phyloP scores from a whole-genome alignment of 2,797 vertebrate genomes.

The Parambassis ranga region DNA sequence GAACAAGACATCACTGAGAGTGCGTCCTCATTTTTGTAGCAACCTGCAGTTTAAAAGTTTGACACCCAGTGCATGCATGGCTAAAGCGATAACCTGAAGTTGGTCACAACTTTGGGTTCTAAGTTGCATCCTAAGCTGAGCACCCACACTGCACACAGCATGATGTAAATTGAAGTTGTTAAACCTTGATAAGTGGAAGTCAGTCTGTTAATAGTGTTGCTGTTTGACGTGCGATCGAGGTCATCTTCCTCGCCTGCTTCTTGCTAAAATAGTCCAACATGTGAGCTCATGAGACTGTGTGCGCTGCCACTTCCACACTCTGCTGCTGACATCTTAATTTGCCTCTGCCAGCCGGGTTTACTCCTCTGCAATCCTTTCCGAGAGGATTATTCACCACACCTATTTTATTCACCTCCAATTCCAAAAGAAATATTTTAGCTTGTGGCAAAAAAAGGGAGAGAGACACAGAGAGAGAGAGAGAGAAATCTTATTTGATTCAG shows the following conservation, averaged over 20 bases:
- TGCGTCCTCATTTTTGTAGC: too few relatives aligned
- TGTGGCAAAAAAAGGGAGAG: conserved; percentile 24
- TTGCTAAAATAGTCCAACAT: conserved; percentile 17
- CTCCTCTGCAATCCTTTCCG: conserved; percentile 33
- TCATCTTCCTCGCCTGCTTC: conserved; percentile 30
- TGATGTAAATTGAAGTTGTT: conserved; percentile 50
- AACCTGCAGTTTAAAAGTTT: too few relatives aligned
- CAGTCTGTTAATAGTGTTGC: too few relatives aligned
- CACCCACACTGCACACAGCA: conserved; percentile 11
- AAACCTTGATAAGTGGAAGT: too few relatives aligned
- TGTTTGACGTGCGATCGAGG: conserved; percentile 54
- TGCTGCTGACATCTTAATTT: conserved; percentile 62
- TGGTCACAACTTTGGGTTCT: too few relatives aligned
- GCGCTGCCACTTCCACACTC: conserved; percentile 31
- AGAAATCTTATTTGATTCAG: conserved; percentile 35
- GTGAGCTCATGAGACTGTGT: conserved; percentile 20
- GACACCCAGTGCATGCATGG: too few relatives aligned
- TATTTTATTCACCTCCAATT: conserved; percentile 35
- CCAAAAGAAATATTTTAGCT: conserved; percentile 39
- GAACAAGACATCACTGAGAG: too few relatives aligned
- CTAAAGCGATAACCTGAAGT: too few relatives aligned
- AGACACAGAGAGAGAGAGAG: too few relatives aligned
- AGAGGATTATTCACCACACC: conserved; percentile 35
- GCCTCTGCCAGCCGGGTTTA: conserved; percentile 46
- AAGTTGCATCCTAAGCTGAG: too few relatives aligned